phyloP scores from a whole-genome alignment of 2,113 vertebrate genomes.

The Octodon degus region DNA sequence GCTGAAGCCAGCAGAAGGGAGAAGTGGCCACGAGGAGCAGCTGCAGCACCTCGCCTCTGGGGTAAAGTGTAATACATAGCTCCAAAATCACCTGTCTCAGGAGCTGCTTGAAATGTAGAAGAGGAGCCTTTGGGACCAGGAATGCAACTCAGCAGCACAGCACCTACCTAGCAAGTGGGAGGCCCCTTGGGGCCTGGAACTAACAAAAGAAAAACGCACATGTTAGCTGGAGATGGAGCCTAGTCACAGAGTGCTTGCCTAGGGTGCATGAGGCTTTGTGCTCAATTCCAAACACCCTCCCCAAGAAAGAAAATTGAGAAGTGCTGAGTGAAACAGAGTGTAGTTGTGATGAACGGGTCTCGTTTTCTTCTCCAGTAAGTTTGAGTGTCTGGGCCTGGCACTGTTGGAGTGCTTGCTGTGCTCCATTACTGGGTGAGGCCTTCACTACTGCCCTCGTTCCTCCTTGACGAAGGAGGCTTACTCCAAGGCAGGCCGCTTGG shows the following conservation, averaged over 20 bases:
- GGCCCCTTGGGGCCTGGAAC: not conserved
- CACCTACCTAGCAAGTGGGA: not conserved
- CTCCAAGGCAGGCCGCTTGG: not conserved
- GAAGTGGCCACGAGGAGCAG: too few species aligned
- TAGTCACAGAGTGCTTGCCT: not conserved
- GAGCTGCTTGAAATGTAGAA: too few species aligned
- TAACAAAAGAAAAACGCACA: not conserved
- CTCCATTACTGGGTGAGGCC: not conserved
- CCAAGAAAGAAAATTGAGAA: not conserved
- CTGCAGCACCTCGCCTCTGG: not conserved
- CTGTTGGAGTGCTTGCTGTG: not conserved
- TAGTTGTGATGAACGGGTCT: not conserved
- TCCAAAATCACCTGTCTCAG: not conserved
- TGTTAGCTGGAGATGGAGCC: not conserved
- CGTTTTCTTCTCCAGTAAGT: not conserved
- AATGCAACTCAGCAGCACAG: not conserved
- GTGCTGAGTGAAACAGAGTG: not conserved
- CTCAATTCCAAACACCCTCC: not conserved
- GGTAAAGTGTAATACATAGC: not conserved
- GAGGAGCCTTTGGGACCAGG: not conserved
- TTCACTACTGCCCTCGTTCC: not conserved
- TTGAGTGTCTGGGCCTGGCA: not conserved
- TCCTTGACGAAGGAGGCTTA: not conserved
- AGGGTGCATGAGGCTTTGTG: not conserved
- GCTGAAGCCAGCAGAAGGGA: not conserved